A percentile compares a stretch with the other conserved stretches of the same genome.
phyloP scores from a whole-genome alignment of 2,113 vertebrate genomes.

The Pelecanoides urinatrix region DNA sequence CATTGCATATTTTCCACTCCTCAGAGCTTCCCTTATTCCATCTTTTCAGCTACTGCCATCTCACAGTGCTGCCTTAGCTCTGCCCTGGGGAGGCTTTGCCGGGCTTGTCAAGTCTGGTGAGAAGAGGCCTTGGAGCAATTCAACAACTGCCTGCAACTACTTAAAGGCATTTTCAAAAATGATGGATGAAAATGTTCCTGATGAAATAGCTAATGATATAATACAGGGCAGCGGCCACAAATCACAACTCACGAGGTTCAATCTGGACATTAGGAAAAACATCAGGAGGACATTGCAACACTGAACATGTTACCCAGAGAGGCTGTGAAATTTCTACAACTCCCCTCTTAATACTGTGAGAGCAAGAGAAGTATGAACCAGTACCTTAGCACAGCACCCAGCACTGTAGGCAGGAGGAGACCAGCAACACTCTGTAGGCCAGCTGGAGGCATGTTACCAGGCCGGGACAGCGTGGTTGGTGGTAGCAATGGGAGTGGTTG shows the following conservation, averaged over 20 bases:
- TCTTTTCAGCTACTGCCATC: neutral
- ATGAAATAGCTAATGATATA: neutral
- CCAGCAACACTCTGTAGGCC: neutral
- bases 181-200: neutral
- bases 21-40: neutral
- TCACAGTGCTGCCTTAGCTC: neutral
- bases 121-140: neutral
- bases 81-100: neutral
- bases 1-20: neutral
- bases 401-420: neutral
- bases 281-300: neutral
- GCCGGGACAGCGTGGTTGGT: neutral
- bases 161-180: neutral
- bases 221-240: accelerated
- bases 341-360: neutral
- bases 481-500: neutral
- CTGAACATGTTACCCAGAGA: neutral
- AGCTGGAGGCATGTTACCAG: neutral
- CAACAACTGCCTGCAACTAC: neutral
- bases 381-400: neutral
- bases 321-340: neutral
- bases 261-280: neutral
- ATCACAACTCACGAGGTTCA: neutral
- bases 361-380: neutral
- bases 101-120: neutral